Conservation (phyloP, 2,888 invertebrate genomes). For the Terebella lapidaria region DNA sequence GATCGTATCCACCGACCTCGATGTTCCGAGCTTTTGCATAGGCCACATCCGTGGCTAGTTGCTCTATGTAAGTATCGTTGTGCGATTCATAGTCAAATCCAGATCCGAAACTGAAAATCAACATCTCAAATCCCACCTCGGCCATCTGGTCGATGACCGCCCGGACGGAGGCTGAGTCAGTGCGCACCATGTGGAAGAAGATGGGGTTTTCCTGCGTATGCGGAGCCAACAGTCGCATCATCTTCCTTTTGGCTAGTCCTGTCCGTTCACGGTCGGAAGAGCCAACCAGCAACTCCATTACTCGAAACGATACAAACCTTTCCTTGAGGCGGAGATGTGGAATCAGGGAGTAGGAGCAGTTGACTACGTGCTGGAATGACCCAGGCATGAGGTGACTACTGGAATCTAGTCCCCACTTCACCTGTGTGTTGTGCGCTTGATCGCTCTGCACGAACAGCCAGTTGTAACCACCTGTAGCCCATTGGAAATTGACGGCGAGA, state of each 20-base stretch:
- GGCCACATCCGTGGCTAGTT: constrained; percentile 12
- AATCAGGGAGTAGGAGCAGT: constrained; percentile 18
- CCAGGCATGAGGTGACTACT: constrained; percentile 20
- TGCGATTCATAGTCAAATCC: constrained; percentile 24
- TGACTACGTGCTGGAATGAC: constrained; percentile 20
- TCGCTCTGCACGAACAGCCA: constrained; percentile 24
- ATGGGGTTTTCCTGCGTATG: constrained; percentile 28
- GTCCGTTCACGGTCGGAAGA: constrained; percentile 21
- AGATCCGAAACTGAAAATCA: constrained; percentile 28
- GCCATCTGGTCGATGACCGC: constrained; percentile 23
- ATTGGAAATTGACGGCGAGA: constrained; percentile 24
- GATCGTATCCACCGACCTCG: constrained; percentile 28
- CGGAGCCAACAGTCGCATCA: constrained; percentile 24
- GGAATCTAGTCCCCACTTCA: constrained; percentile 20
- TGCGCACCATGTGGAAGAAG: constrained; percentile 25
- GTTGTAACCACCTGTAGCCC: constrained; percentile 14
- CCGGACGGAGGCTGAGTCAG: constrained; percentile 8
- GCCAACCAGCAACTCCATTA: constrained; percentile 21
- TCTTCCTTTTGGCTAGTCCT: constrained; percentile 15
- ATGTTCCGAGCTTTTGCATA: constrained; percentile 25
- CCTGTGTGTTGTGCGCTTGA: constrained; percentile 20
- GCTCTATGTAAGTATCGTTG: constrained; percentile 18
- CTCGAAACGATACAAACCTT: constrained; percentile 19
- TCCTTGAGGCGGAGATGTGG: constrained; percentile 2
- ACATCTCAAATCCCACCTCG: constrained; percentile 29